phyloP scores from a whole-genome alignment of 2,888 invertebrate genomes.

The Hermaeophaga mercurialis region DNA sequence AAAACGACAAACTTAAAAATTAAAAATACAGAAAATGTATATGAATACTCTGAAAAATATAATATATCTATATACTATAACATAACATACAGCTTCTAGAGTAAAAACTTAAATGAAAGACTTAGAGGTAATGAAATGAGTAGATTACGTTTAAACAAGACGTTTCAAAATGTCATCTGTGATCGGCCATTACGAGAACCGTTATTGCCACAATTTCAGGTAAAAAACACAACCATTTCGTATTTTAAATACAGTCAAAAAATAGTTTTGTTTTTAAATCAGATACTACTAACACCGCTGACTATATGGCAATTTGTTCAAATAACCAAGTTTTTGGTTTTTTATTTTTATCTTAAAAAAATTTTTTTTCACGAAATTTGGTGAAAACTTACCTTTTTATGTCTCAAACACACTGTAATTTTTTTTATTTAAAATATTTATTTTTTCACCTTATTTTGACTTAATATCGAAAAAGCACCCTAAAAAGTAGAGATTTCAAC shows the following conservation, averaged over 20 bases:
- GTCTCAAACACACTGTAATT: too few species aligned
- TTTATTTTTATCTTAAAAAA: too few species aligned
- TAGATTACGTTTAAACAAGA: slow-evolving; percentile 33
- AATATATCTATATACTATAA: slow-evolving; percentile 46
- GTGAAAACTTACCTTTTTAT: too few species aligned
- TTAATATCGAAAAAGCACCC: too few species aligned
- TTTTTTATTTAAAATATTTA: too few species aligned
- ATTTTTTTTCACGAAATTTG: too few species aligned
- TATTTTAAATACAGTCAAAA: slow-evolving; percentile 2
- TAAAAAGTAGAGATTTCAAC: too few species aligned
- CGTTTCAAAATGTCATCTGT: slow-evolving; percentile 25
- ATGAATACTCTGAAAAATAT: slow-evolving; percentile 57
- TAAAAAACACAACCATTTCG: slow-evolving; percentile 16
- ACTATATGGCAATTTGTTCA: slow-evolving; percentile 15
- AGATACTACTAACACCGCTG: slow-evolving; percentile 7
- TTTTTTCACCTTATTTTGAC: too few species aligned
- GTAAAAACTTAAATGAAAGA: slow-evolving; percentile 45
- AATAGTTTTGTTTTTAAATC: slow-evolving; percentile 13
- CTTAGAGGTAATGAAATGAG: slow-evolving; percentile 50
- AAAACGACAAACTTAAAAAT: slow-evolving; percentile 45
- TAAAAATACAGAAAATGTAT: slow-evolving; percentile 50
- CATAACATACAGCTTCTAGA: slow-evolving; percentile 26
- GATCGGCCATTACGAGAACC: neutral
- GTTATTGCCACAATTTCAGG: slow-evolving; percentile 14
- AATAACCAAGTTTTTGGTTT: too few species aligned